Evolutionary conservation across 37 sponge, comb jelly and placozoan genomes (phyloP).

Genomic region (Spongilla lacustris): DNA sequence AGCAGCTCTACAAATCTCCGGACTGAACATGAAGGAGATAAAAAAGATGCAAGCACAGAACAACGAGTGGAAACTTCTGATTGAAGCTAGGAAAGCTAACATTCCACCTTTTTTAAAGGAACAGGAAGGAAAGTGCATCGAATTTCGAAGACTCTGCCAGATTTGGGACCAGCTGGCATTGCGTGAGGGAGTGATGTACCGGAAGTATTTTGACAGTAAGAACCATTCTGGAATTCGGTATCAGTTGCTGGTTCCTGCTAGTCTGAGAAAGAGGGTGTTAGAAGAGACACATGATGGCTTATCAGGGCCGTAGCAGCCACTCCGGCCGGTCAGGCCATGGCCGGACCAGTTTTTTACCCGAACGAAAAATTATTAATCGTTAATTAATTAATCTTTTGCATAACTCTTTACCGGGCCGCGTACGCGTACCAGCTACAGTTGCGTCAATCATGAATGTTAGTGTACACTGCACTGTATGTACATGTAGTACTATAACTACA

Average conservation of each 20-base stretch:
- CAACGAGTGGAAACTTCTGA: not conserved
- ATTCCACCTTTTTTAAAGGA: not conserved
- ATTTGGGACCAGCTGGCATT: slow-evolving; percentile 34
- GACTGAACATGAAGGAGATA: slow-evolving; percentile 18
- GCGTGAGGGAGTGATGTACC: not conserved
- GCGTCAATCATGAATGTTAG: too few species aligned
- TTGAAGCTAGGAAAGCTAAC: not conserved
- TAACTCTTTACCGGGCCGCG: too few species aligned
- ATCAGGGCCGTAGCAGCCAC: too few species aligned
- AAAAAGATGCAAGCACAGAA: not conserved
- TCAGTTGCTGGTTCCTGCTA: slow-evolving; percentile 34
- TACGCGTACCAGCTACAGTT: too few species aligned
- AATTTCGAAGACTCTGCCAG: slow-evolving; percentile 16
- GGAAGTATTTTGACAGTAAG: not conserved
- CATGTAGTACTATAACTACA: too few species aligned
- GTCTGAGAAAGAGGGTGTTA: slow-evolving; percentile 8
- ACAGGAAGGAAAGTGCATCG: not conserved
- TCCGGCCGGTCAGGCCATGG: too few species aligned
- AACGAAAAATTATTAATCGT: too few species aligned
- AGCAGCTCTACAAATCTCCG: not conserved
- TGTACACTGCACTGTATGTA: too few species aligned
- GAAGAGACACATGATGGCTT: slow-evolving; percentile 23
- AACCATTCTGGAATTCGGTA: not conserved
- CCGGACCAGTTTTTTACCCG: too few species aligned
- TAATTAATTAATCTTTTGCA: too few species aligned